Percentiles rank a stretch among this genome's conserved stretches.
phyloP scores from a whole-genome alignment of 2,888 invertebrate species.

The Acleris emargana region DNA sequence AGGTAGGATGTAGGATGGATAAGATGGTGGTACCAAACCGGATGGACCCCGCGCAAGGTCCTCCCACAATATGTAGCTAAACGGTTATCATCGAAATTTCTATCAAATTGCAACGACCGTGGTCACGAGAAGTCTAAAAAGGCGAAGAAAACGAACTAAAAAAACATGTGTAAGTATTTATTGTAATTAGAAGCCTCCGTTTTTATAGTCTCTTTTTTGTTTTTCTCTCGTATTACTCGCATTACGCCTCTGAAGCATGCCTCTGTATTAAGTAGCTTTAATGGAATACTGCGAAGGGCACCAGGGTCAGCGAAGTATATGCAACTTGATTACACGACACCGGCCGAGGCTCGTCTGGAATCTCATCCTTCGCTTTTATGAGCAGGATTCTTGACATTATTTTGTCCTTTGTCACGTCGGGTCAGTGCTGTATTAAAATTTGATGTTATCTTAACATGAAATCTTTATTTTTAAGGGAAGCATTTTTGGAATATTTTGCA shows the following conservation, averaged over 20 bases:
- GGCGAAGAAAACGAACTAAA: too few relatives aligned
- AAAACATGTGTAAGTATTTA: too few relatives aligned
- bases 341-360: slow-evolving; percentile 13
- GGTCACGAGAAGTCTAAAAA: too few relatives aligned
- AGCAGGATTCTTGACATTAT: slow-evolving; percentile 26
- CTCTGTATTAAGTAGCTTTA: slow-evolving; percentile 1
- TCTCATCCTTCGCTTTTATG: slow-evolving; percentile 32
- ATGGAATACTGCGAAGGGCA: background rate
- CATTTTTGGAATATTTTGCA: slow-evolving; percentile 1
- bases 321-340: slow-evolving; percentile 10
- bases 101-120: too few relatives aligned
- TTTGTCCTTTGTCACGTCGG: slow-evolving; percentile 6
- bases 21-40: too few relatives aligned
- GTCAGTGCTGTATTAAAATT: background rate
- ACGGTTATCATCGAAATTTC: too few relatives aligned
- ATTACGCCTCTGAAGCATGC: too few relatives aligned
- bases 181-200: too few relatives aligned
- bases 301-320: slow-evolving; percentile 2
- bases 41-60: too few relatives aligned
- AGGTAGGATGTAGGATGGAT: too few relatives aligned
- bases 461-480: slow-evolving; percentile 1
- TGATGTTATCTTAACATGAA: background rate
- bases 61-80: too few relatives aligned
- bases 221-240: background rate
- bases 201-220: slow-evolving; percentile 1